These are phyloP conservation scores for Spialia ferax DNA, from an alignment of 2,888 invertebrate species.

Conservation along the genomic window DNA sequence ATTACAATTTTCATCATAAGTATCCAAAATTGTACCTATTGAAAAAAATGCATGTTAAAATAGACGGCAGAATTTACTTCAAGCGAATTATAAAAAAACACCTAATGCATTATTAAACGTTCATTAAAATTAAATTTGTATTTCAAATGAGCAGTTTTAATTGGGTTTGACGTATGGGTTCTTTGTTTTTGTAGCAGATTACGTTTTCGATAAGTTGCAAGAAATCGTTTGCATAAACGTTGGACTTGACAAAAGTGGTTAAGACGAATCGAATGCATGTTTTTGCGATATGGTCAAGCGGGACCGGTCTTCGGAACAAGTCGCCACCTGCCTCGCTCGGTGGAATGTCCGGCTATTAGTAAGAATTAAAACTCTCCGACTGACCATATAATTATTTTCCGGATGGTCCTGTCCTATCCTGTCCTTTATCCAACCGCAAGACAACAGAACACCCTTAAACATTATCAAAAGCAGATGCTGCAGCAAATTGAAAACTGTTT, in stretches of 20 bases:
- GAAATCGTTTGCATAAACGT: slow-evolving; percentile 48
- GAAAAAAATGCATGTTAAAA: no score
- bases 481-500: neutral
- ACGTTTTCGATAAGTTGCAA: slow-evolving; percentile 37
- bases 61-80: neutral
- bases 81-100: neutral
- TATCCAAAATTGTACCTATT: no score
- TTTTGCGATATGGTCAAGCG: slow-evolving; percentile 48
- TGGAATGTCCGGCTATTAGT: slow-evolving; percentile 67
- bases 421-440: slow-evolving; percentile 4
- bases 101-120: neutral
- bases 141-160: slow-evolving; percentile 29
- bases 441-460: neutral
- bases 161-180: slow-evolving; percentile 6
- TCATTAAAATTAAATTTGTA: slow-evolving; percentile 4
- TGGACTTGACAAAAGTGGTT: slow-evolving; percentile 50
- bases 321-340: slow-evolving; percentile 73
- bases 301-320: slow-evolving; percentile 74
- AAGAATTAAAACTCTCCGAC: slow-evolving; percentile 46
- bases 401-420: slow-evolving; percentile 17
- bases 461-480: slow-evolving; percentile 5
- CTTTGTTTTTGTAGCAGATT: slow-evolving; percentile 14
- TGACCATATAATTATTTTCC: slow-evolving; percentile 38
- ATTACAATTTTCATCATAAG: no score
- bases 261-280: slow-evolving; percentile 52